These are phyloP conservation scores for Brenthis hecate DNA, from an alignment of 2,888 invertebrate genomes.

Conservation along the genomic window DNA sequence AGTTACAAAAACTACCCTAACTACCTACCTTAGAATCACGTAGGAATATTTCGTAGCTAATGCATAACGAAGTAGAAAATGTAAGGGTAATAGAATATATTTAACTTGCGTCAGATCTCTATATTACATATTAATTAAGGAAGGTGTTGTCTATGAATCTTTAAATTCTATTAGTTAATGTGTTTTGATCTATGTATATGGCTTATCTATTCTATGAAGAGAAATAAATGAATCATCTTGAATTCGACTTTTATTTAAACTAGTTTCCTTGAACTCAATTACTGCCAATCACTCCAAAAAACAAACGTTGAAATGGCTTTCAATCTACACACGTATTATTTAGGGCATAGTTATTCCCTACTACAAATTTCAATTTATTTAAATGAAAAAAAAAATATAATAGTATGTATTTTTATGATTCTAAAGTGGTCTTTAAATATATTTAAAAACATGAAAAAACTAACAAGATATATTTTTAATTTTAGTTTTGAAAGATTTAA, in stretches of 20 bases:
- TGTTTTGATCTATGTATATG: constrained; percentile 72
- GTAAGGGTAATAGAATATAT: constrained; percentile 36
- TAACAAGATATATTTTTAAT: too few species aligned
- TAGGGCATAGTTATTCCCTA: too few species aligned
- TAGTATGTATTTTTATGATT: too few species aligned
- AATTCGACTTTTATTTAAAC: constrained; percentile 64
- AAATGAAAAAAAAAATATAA: too few species aligned
- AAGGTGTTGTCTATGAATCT: constrained; percentile 53
- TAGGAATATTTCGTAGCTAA: constrained; percentile 21
- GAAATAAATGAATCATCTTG: constrained; percentile 75
- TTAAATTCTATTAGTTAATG: constrained; percentile 66
- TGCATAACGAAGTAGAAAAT: constrained; percentile 21
- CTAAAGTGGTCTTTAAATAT: too few species aligned
- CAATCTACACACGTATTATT: too few species aligned
- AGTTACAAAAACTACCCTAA: constrained; percentile 49
- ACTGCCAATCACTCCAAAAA: neutral
- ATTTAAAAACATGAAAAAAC: too few species aligned
- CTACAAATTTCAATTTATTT: too few species aligned
- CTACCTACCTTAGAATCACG: constrained; percentile 25
- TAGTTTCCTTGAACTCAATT: neutral
- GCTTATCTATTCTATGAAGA: constrained; percentile 75
- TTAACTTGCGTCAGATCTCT: constrained; percentile 75
- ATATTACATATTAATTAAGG: constrained; percentile 42
- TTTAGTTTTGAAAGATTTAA: too few species aligned
- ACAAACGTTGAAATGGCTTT: too few species aligned